These are phyloP conservation scores for Nomada ruficornis DNA, from an alignment of 2,888 invertebrate species.

Conservation along the genomic window DNA sequence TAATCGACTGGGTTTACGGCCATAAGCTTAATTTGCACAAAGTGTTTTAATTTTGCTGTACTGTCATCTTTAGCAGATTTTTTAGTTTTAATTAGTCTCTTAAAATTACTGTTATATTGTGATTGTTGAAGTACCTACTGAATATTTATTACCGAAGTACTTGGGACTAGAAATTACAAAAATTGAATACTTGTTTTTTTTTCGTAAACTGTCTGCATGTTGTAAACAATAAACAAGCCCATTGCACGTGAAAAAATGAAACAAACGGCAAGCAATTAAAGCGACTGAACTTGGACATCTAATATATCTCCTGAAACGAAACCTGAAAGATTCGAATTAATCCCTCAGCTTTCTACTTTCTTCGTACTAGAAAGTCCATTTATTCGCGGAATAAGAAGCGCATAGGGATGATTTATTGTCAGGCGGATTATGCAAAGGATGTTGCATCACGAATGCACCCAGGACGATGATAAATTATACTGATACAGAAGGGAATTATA, in stretches of 20 bases:
- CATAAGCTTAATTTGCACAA: too few relatives aligned
- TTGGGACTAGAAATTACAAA: neutral
- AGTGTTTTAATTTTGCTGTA: neutral
- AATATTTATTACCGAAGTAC: too few relatives aligned
- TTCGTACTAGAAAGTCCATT: slow-evolving; percentile 39
- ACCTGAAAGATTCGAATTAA: slow-evolving; percentile 15
- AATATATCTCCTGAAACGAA: neutral
- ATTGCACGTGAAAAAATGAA: neutral
- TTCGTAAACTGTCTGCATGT: too few relatives aligned
- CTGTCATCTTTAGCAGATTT: neutral
- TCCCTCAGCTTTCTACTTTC: slow-evolving; percentile 38
- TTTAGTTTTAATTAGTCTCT: neutral
- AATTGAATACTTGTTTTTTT: neutral
- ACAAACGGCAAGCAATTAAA: neutral
- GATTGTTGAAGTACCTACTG: neutral
- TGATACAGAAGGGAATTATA: slow-evolving; percentile 18
- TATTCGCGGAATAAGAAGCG: slow-evolving; percentile 36
- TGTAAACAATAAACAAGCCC: neutral
- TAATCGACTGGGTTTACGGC: too few relatives aligned
- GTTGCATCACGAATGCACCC: slow-evolving; percentile 38
- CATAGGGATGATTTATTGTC: slow-evolving; percentile 45
- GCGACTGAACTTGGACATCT: neutral
- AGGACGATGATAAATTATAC: slow-evolving; percentile 39
- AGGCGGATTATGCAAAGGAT: slow-evolving; percentile 45
- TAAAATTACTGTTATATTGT: neutral